Base-by-base conservation (phyloP, 1,140 invertebrate genomes). In the Scaptomyza graminum region DNA sequence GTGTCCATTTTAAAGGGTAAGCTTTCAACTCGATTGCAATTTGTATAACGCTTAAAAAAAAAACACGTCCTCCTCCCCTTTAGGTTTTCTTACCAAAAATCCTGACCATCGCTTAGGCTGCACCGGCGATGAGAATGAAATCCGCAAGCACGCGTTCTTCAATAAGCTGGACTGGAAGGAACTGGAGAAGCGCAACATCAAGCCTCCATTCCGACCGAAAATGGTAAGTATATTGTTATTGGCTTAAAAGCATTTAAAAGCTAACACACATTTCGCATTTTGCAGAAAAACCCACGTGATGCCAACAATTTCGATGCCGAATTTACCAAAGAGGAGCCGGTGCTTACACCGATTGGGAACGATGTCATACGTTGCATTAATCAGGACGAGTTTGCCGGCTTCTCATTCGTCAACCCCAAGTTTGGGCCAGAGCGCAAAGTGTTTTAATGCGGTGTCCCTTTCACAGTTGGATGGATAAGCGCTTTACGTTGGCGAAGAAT, bases 251-350 rank as follows among this genome's bases (percentile, higher is more conserved):
- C 13, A 25, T 12, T 22, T 2, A 8, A 39, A 13, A 41, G 0
- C 12, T n/a, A 1, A 28, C 9, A 11, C 1, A 5, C 18, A 25
- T 44, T 62, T 43, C 22, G 6, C 44, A n/a, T n/a, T n/a, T 94
- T 94, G 34, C 94, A 99, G 98, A 98, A 98, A 96, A 98, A 96
- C 91, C 96, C 97, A 93, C 97, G 97, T 90, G 99, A 99, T 93
- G 98, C 98, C 46, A 95, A 97, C 77, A 99, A 99, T 94, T 99
- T 99, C 93, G 99, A 99, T 93, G 95, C 98, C 11, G 99, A 99
- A 94, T 99, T 99, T 92, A 99, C 99, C 6, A 98, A 98, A 92
- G 99, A 99, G 93, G 98, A 99, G 79, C 98, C 99, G 5, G 94
- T 96, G 15, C 93, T 99, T 61, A 99, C 99, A 15, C 98, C 98